Base-by-base conservation (phyloP, 2,888 invertebrate species). In the Xestia xanthographa region DNA sequence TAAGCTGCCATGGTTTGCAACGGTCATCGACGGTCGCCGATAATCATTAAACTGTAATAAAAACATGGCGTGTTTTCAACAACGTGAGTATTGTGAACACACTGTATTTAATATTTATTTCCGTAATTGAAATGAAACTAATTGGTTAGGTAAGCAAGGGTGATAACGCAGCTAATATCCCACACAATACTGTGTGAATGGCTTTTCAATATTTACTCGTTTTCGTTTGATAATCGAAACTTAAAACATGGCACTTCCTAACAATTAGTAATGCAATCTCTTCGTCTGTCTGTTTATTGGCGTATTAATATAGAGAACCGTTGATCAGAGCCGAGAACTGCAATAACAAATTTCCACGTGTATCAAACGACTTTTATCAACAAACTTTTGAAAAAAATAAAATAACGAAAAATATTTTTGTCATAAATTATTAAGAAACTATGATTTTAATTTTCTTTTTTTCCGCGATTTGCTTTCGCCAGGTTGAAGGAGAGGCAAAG, bases 71-170 rank as follows among this genome's bases (percentile, higher is more conserved):
- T 12, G 5, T 53, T 56, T 26, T 56, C 14, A 26, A 26, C 26
- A 26, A 5, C 26, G 5, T 62, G 9, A 43, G 43, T 29, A 11
- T 17, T 22, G 43, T 11, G 43, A 29, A 63, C 22, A 41, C 1
- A 9, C 12, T 53, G n/a, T 53, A 53, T 12, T n/a, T n/a, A n/a
- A 22, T 65, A 43, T 14, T 43, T 43, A 69, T 65, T 43, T 63
- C 17, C 63, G 65, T 69, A 29, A 29, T 63, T 69, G 17, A 43
- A 62, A 63, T 69, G 63, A 5, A 43, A 69, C 22, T 65, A 43
- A 69, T 43, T 43, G 26, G 14, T 22, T 29, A 43, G 6, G 43
- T 29, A 43, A 22, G 29, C 43, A 4, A 22, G 22, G 22, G 1
- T 29, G 69, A 65, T 63, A 22, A 29, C 65, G 14, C 26, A 62